phyloP scores from a whole-genome alignment of 2,888 invertebrate species.

The Hydrotaea cyrtoneurina region DNA sequence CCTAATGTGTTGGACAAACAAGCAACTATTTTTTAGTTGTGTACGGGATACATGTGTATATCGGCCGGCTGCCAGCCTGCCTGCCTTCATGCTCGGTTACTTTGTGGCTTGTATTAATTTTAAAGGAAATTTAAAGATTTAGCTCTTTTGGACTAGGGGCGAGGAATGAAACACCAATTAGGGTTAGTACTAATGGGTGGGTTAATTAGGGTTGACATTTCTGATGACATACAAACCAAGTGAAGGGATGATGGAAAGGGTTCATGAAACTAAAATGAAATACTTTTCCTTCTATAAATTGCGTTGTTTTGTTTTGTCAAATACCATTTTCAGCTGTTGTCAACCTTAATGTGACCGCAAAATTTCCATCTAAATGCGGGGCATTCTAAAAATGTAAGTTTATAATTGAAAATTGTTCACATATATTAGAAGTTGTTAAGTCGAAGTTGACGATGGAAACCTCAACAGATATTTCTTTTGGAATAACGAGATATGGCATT shows the following conservation, averaged over 20 bases:
- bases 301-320: not conserved
- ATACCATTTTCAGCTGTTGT: not conserved
- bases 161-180: not conserved
- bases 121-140: conserved; percentile 13
- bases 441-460: not conserved
- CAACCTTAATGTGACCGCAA: not conserved
- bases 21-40: not conserved
- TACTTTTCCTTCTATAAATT: not conserved
- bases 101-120: conserved; percentile 18
- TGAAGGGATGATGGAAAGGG: not conserved
- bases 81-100: not conserved
- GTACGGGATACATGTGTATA: not conserved
- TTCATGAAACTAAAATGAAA: not conserved
- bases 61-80: too few species aligned
- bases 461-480: too few species aligned
- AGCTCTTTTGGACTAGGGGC: not conserved
- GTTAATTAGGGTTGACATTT: conserved; percentile 19
- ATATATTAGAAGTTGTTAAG: not conserved
- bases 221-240: not conserved
- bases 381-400: not conserved
- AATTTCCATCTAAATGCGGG: not conserved
- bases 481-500: too few species aligned
- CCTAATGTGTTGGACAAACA: conserved; percentile 4
- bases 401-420: not conserved
- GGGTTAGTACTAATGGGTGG: not conserved